Percentiles rank a stretch among this genome's conserved stretches.
Evolutionary conservation across 2,113 vertebrate genomes (phyloP).

Genomic region (Raja brachyura): DNA sequence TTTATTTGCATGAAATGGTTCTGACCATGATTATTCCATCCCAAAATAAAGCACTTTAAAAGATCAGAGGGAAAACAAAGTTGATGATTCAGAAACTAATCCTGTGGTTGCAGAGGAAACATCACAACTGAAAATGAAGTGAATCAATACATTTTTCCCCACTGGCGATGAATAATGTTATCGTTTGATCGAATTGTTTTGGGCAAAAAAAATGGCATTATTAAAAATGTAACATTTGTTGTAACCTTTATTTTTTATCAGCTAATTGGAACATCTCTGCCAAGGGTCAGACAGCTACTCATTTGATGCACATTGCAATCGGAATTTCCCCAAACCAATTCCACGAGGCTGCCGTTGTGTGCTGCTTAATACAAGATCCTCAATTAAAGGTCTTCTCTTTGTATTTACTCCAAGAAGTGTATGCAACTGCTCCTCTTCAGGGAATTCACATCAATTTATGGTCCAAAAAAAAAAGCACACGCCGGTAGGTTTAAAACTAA

Average conservation of each 20-base stretch:
- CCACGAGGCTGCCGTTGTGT: background rate
- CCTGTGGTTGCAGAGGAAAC: background rate
- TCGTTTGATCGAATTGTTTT: background rate
- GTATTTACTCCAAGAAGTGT: too few species aligned
- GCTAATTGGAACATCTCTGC: background rate
- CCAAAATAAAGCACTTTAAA: background rate
- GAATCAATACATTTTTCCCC: background rate
- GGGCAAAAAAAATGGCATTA: background rate
- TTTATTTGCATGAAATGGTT: background rate
- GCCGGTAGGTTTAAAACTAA: background rate
- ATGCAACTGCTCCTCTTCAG: background rate
- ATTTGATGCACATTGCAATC: background rate
- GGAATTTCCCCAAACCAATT: background rate
- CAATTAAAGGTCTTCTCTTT: background rate
- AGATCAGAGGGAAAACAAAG: background rate
- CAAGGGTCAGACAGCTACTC: background rate
- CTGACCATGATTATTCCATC: background rate
- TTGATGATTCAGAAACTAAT: background rate
- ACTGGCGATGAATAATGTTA: background rate
- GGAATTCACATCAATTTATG: background rate
- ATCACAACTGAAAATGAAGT: background rate
- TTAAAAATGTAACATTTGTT: background rate
- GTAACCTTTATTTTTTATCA: background rate
- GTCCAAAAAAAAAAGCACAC: background rate
- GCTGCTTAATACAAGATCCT: background rate